Evolutionary conservation across 2,113 vertebrate genomes (phyloP).

Genomic region (Cisticola juncidis): DNA sequence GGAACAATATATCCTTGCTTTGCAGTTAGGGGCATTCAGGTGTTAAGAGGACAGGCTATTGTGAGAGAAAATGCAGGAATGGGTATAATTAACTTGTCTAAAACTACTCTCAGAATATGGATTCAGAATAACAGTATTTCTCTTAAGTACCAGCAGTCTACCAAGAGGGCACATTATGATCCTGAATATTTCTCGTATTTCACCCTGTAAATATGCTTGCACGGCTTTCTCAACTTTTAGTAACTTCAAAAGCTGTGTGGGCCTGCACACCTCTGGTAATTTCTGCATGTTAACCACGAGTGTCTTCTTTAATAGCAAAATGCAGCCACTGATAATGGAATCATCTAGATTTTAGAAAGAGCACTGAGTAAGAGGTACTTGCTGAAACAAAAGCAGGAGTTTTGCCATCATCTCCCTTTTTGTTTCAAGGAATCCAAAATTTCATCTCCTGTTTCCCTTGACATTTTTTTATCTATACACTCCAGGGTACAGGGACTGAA

Average conservation of each 20-base stretch:
- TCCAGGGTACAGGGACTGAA: fast-evolving
- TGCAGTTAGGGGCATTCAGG: neutral
- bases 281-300: fast-evolving
- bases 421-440: neutral
- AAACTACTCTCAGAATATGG: neutral
- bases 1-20: neutral
- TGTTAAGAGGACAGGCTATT: neutral
- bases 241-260: neutral
- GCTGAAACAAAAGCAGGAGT: neutral
- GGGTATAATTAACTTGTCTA: neutral
- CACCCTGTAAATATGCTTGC: neutral
- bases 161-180: neutral
- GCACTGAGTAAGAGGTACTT: neutral
- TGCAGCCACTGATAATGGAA: neutral
- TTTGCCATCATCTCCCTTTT: neutral
- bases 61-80: neutral
- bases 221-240: neutral
- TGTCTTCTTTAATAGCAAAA: neutral
- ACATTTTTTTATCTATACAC: neutral
- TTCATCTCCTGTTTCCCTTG: neutral
- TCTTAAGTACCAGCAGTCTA: neutral
- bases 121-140: neutral
- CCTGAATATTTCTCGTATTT: neutral
- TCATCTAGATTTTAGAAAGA: neutral
- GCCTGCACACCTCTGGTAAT: neutral